These are phyloP conservation scores for Bellardia bayeri DNA, from an alignment of 2,888 invertebrate genomes.

Conservation along the genomic window DNA sequence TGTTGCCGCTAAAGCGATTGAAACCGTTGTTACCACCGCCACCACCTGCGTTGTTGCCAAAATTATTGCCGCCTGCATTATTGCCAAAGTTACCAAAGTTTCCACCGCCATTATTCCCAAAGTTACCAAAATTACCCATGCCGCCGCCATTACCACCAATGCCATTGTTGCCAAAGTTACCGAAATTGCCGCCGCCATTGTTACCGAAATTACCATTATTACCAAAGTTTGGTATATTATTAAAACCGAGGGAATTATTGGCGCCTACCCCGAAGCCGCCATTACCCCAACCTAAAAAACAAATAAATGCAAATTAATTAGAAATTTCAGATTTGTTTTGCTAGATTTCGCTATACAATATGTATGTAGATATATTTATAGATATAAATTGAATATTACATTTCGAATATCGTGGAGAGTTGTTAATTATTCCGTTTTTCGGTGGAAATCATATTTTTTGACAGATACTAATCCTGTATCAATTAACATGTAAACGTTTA, in stretches of 20 bases:
- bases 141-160: conserved; percentile 74
- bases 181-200: conserved; percentile 77
- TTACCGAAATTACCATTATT: conserved; percentile 80
- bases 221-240: conserved; percentile 79
- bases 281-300: conserved; percentile 77
- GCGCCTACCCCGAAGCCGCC: conserved; percentile 80
- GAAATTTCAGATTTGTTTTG: no score
- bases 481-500: no score
- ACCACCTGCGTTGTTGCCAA: conserved; percentile 74
- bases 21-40: conserved; percentile 74
- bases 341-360: no score
- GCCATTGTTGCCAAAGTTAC: conserved; percentile 64
- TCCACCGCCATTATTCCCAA: conserved; percentile 73
- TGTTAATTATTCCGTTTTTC: no score
- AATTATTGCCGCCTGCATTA: conserved; percentile 61
- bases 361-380: no score
- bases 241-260: conserved; percentile 82
- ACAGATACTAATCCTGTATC: no score
- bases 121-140: conserved; percentile 71
- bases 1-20: conserved; percentile 75
- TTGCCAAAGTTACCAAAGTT: conserved; percentile 75
- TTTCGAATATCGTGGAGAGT: no score
- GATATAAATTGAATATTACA: no score
- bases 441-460: no score
- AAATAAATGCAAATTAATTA: no score